Conservation (phyloP, 2,797 vertebrate species). For the Macropodus opercularis region DNA sequence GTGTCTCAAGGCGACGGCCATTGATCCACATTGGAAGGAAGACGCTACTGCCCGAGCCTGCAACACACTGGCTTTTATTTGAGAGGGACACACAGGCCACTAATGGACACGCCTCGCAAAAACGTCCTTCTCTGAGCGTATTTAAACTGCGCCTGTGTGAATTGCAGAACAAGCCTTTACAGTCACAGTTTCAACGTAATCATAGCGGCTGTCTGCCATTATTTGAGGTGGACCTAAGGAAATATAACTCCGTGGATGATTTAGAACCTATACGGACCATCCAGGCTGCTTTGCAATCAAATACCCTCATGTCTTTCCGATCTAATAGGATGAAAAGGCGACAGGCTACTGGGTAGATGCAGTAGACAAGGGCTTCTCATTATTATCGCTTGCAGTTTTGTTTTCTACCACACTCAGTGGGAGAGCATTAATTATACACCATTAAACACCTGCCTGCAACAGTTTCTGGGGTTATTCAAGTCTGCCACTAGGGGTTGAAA, state of each 20-base stretch:
- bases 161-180: neutral
- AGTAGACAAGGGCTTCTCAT: conserved; percentile 11
- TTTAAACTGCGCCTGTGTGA: too few relatives aligned
- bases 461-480: conserved; percentile 6
- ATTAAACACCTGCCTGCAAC: conserved; percentile 1
- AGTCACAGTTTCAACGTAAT: neutral
- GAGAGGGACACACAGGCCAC: conserved; percentile 42
- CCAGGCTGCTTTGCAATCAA: conserved; percentile 8
- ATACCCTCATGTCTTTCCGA: conserved; percentile 9
- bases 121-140: conserved; percentile 8
- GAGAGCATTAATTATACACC: neutral
- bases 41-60: conserved; percentile 60
- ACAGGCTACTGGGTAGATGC: conserved; percentile 11
- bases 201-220: neutral
- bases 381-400: conserved; percentile 14
- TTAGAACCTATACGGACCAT: conserved; percentile 1
- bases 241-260: conserved; percentile 2
- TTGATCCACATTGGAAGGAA: conserved; percentile 77
- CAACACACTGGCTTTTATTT: conserved; percentile 58
- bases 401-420: conserved; percentile 6
- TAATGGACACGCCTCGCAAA: conserved; percentile 35
- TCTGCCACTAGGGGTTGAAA: neutral
- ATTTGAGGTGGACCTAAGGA: neutral
- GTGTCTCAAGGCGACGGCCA: conserved; percentile 72
- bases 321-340: conserved; percentile 34